A percentile compares a stretch with the other conserved stretches of the same genome.
These are phyloP conservation scores for Tragelaphus buxtoni DNA, from an alignment of 2,113 vertebrate species.

Conservation along the genomic window DNA sequence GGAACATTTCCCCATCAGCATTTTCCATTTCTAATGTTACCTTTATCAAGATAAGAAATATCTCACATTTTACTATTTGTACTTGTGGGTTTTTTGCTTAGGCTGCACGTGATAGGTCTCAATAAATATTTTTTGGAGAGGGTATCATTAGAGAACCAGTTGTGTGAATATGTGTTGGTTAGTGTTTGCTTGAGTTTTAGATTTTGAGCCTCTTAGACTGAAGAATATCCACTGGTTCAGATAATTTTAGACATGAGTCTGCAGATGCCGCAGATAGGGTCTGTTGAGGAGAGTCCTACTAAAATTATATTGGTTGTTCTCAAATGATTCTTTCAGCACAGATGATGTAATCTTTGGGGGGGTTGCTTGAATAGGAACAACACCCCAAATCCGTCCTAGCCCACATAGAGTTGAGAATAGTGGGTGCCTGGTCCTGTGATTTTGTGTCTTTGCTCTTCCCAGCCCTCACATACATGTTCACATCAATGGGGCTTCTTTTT, in stretches of 20 bases:
- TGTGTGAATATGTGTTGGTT: background rate
- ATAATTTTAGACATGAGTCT: background rate
- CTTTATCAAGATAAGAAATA: background rate
- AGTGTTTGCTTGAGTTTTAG: background rate
- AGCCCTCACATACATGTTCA: rapidly evolving
- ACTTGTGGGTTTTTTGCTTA: background rate
- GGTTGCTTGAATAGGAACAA: background rate
- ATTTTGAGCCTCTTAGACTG: background rate
- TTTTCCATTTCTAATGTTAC: background rate
- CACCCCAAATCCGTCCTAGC: background rate
- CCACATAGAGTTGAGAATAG: too few relatives aligned
- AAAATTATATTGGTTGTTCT: background rate
- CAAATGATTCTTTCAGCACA: background rate
- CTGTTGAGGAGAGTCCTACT: background rate
- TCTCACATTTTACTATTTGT: background rate
- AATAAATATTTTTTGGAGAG: background rate
- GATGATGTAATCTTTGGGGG: background rate
- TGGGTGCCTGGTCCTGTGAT: background rate
- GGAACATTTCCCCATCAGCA: background rate
- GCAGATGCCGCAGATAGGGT: background rate
- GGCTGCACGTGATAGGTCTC: background rate
- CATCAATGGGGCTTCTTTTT: background rate
- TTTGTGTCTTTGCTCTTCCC: background rate
- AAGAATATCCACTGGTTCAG: background rate
- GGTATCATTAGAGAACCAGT: background rate